These are phyloP conservation scores for Ametastegia equiseti DNA, from an alignment of 2,888 invertebrate species.

Conservation along the genomic window DNA sequence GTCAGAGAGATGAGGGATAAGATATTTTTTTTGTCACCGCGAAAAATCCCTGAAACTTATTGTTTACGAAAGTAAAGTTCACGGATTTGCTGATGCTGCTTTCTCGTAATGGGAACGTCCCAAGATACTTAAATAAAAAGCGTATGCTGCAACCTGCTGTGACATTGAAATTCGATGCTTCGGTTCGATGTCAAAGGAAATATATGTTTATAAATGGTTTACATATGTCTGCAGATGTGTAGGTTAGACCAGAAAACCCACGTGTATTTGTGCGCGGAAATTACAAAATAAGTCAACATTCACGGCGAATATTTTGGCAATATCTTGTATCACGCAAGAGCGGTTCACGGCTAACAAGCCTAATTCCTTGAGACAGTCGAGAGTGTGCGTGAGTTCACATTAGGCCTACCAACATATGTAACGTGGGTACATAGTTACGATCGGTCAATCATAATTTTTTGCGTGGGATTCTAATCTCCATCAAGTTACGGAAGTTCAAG, in stretches of 20 bases:
- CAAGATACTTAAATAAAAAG: too few species aligned
- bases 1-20: neutral
- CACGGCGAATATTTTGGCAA: constrained; percentile 94
- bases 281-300: too few species aligned
- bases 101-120: constrained; percentile 88
- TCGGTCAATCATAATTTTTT: constrained; percentile 98
- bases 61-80: constrained; percentile 82
- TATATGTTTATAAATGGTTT: too few species aligned
- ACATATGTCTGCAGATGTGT: too few species aligned
- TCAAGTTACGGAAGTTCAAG: constrained; percentile 88
- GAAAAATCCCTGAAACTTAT: constrained; percentile 85
- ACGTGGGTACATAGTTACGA: constrained; percentile 88
- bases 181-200: too few species aligned
- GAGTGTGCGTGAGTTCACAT: constrained; percentile 98
- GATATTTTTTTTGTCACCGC: constrained; percentile 78
- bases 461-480: constrained; percentile 93
- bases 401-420: constrained; percentile 97
- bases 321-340: constrained; percentile 88
- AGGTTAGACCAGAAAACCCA: too few species aligned
- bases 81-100: constrained; percentile 88
- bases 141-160: too few species aligned
- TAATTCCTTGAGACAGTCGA: constrained; percentile 95
- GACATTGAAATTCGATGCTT: too few species aligned
- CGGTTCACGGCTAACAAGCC: constrained; percentile 91
- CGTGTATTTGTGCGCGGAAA: neutral